Base-by-base conservation (phyloP, 2,888 invertebrate genomes). In the Philereme transversata region DNA sequence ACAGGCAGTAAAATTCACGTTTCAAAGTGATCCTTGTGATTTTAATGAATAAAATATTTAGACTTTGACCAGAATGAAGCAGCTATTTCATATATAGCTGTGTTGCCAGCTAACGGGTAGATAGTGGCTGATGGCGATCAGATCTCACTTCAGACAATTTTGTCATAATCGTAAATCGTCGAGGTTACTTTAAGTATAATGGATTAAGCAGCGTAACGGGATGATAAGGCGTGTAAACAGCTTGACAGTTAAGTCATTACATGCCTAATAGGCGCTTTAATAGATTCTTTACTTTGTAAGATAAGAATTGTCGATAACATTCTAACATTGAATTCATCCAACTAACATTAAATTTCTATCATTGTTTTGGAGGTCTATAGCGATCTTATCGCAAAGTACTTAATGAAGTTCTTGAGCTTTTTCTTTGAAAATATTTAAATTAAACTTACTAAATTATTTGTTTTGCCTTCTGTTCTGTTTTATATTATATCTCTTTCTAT, bases 161-260 rank as follows among this genome's bases (percentile, higher is more conserved):
- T 74, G 70, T 72, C 71, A 72, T 77, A 76, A 76, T 72, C 77
- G 71, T 76, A 72, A 75, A 76, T 75, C 68, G 70, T 69, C 67
- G 70, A 69, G 68, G 64, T 61, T 64, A 62, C 68, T 65, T 22
- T 67, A 65, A 64, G 61, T 66, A 63, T 68, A 68, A 69, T 70
- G 62, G 68, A 71, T 67, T 68, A 67, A 62, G 62, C 55, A 56
- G 64, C 54, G 64, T 69, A 69, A 69, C 69, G 69, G 67, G 51
- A 71, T 50, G 67, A 65, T 65, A 67, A 69, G 61, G 61, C 57
- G 57, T 65, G 64, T 63, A 67, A 69, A 68, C 54, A 65, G 63
- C 59, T 60, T 62, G 62, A 68, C 68, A 65, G 67, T 68, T 67
- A 67, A 60, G 65, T 64, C 64, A 64, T 67, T 66, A 60, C 64